Base-by-base conservation (phyloP, 2,888 invertebrate genomes). In the Sphinx pinastri region DNA sequence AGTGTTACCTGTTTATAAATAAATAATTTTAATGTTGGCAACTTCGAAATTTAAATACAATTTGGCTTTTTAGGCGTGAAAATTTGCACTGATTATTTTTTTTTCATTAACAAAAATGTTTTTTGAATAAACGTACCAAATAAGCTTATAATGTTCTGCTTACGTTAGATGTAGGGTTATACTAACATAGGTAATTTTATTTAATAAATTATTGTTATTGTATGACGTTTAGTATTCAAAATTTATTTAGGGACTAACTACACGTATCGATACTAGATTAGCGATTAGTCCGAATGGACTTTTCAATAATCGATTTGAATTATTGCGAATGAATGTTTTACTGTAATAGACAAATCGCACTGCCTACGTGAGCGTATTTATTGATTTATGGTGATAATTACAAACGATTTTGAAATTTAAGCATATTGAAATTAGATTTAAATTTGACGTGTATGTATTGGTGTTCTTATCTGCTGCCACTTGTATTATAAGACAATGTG, bases 21-120 rank as follows among this genome's bases (percentile, higher is more conserved):
- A 49, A 13, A n/a, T 12, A 68, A 47, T 31, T n/a, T 52, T 67
- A 47, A 45, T 68, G 47, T 49, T 68, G 25, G 68, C 49, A 69
- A 63, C 19, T 16, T 54, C 52, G 31, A 47, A 60, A 60, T 38
- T 59, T 14, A 54, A 67, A 67, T 67, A 77, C 86, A 87, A 87
- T 88, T 89, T 88, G 88, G 88, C 87, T 88, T 84, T 75, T 84
- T 87, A 86, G 85, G 85, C 71, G 72, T 80, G 77, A 70, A 74
- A 74, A 72, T 73, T 77, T 72, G 78, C 79, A 86, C 81, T 82
- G 78, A 55, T 82, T 76, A 78, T 78, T 79, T 77, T 77, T 77
- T 77, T 78, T 71, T 72, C 19, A 19, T 19, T 49, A 63, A 63
- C 13, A 47, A 63, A 49, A 70, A 72, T 73, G 73, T 47, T 71